Conservation (phyloP, 1,140 invertebrate species). For the Drepana arcuata region DNA sequence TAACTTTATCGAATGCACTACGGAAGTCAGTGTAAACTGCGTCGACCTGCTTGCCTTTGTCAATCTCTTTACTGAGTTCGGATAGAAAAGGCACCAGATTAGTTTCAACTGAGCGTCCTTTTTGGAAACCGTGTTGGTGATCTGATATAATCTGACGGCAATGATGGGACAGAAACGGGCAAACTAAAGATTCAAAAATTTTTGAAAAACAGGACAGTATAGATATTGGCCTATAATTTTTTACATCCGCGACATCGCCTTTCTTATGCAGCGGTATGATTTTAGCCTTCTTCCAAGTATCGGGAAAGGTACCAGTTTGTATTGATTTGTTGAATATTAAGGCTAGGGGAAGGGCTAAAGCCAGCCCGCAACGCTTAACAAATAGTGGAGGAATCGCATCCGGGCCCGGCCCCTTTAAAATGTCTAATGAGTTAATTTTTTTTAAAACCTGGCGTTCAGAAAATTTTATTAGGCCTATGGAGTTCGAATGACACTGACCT, state of each 20-base stretch:
- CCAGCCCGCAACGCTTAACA: not conserved
- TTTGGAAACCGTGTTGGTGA: conserved; percentile 7
- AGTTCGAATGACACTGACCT: not conserved
- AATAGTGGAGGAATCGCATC: not conserved
- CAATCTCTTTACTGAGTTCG: not conserved
- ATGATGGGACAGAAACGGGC: no score
- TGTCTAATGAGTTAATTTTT: not conserved
- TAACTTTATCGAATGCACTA: conserved; percentile 9
- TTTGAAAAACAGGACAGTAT: conserved; percentile 11
- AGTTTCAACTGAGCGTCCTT: conserved; percentile 6
- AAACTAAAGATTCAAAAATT: conserved; percentile 8
- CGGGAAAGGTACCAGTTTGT: not conserved
- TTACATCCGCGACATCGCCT: not conserved
- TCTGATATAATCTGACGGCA: no score
- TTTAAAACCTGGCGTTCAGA: not conserved
- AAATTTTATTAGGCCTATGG: not conserved
- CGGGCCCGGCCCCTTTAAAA: not conserved
- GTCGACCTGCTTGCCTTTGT: conserved; percentile 5
- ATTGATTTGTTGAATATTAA: not conserved
- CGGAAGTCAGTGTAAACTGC: conserved; percentile 6
- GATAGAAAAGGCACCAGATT: conserved; percentile 4
- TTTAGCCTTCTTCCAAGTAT: not conserved
- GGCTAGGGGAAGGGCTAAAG: not conserved
- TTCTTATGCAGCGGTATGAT: not conserved
- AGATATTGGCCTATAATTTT: conserved; percentile 1